Evolutionary conservation across 2,113 vertebrate species (phyloP).

Genomic region (Dicaeum eximium): DNA sequence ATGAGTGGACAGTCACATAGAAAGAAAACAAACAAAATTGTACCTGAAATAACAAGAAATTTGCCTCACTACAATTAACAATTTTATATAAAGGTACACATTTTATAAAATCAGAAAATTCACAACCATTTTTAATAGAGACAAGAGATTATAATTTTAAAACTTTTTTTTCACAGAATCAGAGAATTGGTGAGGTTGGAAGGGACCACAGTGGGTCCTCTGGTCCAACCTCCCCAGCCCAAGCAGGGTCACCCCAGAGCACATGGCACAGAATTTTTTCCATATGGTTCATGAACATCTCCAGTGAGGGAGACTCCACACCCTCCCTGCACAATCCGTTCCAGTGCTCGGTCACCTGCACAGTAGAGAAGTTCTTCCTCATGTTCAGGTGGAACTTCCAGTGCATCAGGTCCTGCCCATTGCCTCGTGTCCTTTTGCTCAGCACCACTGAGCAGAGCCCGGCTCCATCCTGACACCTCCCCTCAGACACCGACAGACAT

Average conservation of each 20-base stretch:
- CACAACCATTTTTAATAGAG: neutral
- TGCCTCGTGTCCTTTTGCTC: fast-evolving
- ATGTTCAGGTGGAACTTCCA: neutral
- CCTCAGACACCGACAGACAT: too few species aligned
- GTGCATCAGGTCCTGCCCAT: neutral
- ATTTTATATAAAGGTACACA: neutral
- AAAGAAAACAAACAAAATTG: neutral
- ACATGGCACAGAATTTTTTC: fast-evolving
- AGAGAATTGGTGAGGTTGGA: neutral
- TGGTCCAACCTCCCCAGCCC: neutral
- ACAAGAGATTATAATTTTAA: neutral
- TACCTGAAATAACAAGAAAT: neutral
- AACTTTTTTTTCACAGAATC: neutral
- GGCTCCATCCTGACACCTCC: neutral
- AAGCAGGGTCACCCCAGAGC: neutral
- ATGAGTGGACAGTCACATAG: fast-evolving
- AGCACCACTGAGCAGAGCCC: neutral
- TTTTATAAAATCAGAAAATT: neutral
- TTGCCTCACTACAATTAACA: neutral
- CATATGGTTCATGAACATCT: fast-evolving
- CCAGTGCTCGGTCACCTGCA: fast-evolving
- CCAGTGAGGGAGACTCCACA: neutral
- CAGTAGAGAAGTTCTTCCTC: neutral
- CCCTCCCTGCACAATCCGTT: fast-evolving
- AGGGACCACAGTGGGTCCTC: neutral